Base-by-base conservation (phyloP, 2,888 invertebrate genomes). In the Drosophila recens region DNA sequence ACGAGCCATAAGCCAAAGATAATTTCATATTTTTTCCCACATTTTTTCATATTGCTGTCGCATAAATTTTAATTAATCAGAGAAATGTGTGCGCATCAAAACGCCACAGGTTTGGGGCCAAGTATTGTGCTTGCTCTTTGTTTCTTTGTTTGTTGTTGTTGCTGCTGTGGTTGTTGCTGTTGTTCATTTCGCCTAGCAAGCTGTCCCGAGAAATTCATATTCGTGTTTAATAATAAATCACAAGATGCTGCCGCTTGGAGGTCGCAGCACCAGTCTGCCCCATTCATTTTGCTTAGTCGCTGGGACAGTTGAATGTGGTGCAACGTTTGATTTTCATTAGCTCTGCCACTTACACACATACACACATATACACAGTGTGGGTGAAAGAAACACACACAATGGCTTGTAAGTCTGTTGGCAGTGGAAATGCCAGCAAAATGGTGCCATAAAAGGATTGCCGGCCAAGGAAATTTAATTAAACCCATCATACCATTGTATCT, bases 61-160 rank as follows among this genome's bases (percentile, higher is more conserved):
- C 84, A 87, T 85, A 81, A 87, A 85, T 89, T 85, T 89, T 89
- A 85, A 85, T 85, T 89, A 89, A 87, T 89, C 87, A 87, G 89
- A 83, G 89, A 85, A 85, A 77, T 77, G 74, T 76, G 64, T 73
- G 75, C 54, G 70, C 87, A 83, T 86, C 83, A 83, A 88, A 88
- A 77, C 73, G 71, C 75, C 69, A 83, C 89, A 84, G 86, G 83
- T 82, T 68, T 63, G 45, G 17, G 62, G 45, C 34, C 34, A 36
- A 27, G 52, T 36, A 51, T 51, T 51, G 23, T 51, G 33, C 43
- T 51, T 11, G 42, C 48, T 43, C 59, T 48, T 45, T 64, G 45
- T 48, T 64, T 54, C 46, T 33, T 42, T 34, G 17, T 4, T n/a
- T 52, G 11, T 17, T 58, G 34, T 17, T 56, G 17, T 15, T 36